Conservation (phyloP, 2,113 vertebrate genomes). For the Clarias magur region DNA sequence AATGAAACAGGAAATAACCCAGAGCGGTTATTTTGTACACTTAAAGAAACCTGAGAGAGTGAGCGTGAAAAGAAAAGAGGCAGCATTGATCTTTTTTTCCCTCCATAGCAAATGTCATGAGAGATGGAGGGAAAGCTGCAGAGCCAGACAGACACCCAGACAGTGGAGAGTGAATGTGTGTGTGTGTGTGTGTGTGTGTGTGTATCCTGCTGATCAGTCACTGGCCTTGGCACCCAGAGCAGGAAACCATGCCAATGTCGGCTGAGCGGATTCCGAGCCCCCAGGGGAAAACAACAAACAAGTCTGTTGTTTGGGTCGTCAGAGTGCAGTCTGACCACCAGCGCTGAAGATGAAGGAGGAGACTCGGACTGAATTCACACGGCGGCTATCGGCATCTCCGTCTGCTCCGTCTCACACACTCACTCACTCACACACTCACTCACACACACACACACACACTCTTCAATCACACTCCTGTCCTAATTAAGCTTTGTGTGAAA, state of each 20-base stretch:
- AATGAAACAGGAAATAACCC: slow-evolving; percentile 31
- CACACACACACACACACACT: neutral
- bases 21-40: slow-evolving; percentile 11
- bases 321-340: slow-evolving; percentile 51
- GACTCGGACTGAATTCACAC: slow-evolving; percentile 39
- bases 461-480: neutral
- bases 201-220: slow-evolving; percentile 53
- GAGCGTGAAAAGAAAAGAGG: slow-evolving; percentile 17
- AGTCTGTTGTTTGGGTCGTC: slow-evolving; percentile 54
- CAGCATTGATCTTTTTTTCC: slow-evolving; percentile 36
- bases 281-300: slow-evolving; percentile 52
- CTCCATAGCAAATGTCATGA: slow-evolving; percentile 38
- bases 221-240: slow-evolving; percentile 54
- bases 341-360: slow-evolving; percentile 40
- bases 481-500: slow-evolving; percentile 13
- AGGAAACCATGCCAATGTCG: slow-evolving; percentile 56
- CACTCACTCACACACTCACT: neutral
- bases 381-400: slow-evolving; percentile 20
- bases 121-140: slow-evolving; percentile 40
- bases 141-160: slow-evolving; percentile 52
- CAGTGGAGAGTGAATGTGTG: slow-evolving; percentile 37
- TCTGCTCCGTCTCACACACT: neutral
- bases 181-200: slow-evolving; percentile 37
- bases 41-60: slow-evolving; percentile 29
- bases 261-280: slow-evolving; percentile 57